These are phyloP conservation scores for Sorex maritimensis DNA, from an alignment of 2,797 vertebrate genomes.

Conservation along the genomic window DNA sequence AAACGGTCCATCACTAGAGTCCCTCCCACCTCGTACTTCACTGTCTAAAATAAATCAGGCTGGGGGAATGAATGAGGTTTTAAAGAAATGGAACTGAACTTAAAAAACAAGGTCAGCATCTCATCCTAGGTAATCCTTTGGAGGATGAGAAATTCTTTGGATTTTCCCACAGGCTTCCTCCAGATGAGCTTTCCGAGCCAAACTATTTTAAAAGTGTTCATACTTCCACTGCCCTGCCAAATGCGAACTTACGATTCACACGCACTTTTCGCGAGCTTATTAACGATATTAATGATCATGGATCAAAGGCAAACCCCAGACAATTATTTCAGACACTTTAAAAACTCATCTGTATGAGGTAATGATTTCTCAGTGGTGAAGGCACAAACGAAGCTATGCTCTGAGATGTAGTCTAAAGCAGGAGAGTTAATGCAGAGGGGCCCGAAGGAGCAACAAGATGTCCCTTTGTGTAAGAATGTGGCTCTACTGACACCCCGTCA, in stretches of 20 bases:
- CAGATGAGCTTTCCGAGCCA: slow-evolving; percentile 82
- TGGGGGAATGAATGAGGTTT: slow-evolving; percentile 72
- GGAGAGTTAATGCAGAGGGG: neutral
- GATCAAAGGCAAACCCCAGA: slow-evolving; percentile 84
- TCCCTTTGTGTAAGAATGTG: neutral
- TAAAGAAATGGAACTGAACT: slow-evolving; percentile 77
- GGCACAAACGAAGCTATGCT: neutral
- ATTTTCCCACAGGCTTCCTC: slow-evolving; percentile 87
- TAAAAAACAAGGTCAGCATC: slow-evolving; percentile 83
- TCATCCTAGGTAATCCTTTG: slow-evolving; percentile 84
- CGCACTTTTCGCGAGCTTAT: slow-evolving; percentile 77
- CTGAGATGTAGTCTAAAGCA: neutral
- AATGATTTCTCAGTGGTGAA: slow-evolving; percentile 59
- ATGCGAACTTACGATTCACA: slow-evolving; percentile 81
- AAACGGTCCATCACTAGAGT: slow-evolving; percentile 21
- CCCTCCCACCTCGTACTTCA: slow-evolving; percentile 57
- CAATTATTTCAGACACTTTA: slow-evolving; percentile 83
- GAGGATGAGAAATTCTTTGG: slow-evolving; percentile 79
- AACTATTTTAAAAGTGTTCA: slow-evolving; percentile 86
- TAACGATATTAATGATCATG: slow-evolving; percentile 86
- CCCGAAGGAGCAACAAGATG: neutral
- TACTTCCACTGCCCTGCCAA: slow-evolving; percentile 81
- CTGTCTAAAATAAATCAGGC: slow-evolving; percentile 79
- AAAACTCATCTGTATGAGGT: slow-evolving; percentile 72
- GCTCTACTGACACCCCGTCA: neutral